Base-by-base conservation (phyloP, 2,888 invertebrate species). In the Drosophila buzzatii region DNA sequence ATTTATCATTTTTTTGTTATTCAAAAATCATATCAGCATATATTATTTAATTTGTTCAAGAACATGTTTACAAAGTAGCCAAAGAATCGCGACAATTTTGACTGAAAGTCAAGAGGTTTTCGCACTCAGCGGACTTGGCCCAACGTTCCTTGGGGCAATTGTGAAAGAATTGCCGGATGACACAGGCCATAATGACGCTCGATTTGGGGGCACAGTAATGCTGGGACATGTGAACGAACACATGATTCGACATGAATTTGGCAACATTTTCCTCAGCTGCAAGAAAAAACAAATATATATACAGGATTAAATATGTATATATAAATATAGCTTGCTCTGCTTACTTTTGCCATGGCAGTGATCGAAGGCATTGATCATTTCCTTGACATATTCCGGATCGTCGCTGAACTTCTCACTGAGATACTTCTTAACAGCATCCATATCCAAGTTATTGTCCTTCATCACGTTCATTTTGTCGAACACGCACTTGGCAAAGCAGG, bases 361-460 rank as follows among this genome's bases (percentile, higher is more conserved):
- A 73, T 91, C 91, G 20, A 90, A 90, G 18, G 91, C 89, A 45
- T 65, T 85, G 27, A 77, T 59, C 91, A 90, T 91, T 72, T 91
- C 90, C 35, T 70, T 84, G 3, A 63, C 77, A 45, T 90, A 90
- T 42, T 91, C 91, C 0, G 81, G 61, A 75, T 90, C 90, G 2
- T 73, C 39, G 16, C 39, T 23, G 31, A 79, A 76, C 20, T 72
- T 74, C 0, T 27, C 60, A 41, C 58, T 45, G 64, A 89, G 52
- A 3, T 81, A 65, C 9, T 62, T 51, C 3, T 35, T 56, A 0
- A 90, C 91, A 0, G 80, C 85, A 2, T 56, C 58, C 85, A 91
- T 91, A 33, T 91, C 81, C 53, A 90, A 18, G 1, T 63, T 64
- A 9, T 76, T 61, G 39, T 65, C 71, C 59, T 81, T 79, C 31